phyloP scores from a whole-genome alignment of 37 sponge, comb jelly and placozoan genomes.

The Axinella damicornis region DNA sequence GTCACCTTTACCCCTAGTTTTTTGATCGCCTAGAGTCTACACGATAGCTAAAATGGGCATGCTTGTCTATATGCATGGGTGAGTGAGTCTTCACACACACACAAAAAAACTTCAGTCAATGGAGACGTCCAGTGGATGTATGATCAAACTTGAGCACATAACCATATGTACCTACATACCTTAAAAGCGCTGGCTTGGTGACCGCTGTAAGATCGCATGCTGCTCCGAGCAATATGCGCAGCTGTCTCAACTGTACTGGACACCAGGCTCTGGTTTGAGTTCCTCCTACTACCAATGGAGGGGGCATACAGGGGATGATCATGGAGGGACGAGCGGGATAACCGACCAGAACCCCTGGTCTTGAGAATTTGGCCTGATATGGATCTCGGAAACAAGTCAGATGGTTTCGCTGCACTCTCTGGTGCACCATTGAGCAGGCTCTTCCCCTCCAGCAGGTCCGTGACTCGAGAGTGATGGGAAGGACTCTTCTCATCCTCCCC shows the following conservation, averaged over 20 bases:
- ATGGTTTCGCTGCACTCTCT: too few species aligned
- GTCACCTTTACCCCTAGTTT: too few species aligned
- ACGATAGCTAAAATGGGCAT: too few species aligned
- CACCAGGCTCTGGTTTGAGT: constrained; percentile 45
- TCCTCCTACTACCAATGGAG: constrained; percentile 59
- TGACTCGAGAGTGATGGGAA: background rate
- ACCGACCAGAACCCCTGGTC: background rate
- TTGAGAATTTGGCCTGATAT: background rate
- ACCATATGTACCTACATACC: too few species aligned
- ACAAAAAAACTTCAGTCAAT: too few species aligned
- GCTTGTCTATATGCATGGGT: too few species aligned
- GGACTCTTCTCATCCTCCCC: background rate
- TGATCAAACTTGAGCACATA: too few species aligned
- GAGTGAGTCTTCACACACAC: too few species aligned
- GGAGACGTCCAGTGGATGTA: too few species aligned
- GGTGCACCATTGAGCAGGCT: background rate
- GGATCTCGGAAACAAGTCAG: background rate
- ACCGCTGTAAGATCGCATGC: background rate
- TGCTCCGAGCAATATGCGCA: constrained; percentile 53
- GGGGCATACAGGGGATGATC: constrained; percentile 57
- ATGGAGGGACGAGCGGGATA: constrained; percentile 32
- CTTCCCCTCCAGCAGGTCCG: background rate
- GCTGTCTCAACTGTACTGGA: constrained; percentile 64
- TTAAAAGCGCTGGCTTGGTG: background rate
- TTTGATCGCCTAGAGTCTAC: too few species aligned